Evolutionary conservation across 2,113 vertebrate species (phyloP).

Genomic region (Quiscalus mexicanus): DNA sequence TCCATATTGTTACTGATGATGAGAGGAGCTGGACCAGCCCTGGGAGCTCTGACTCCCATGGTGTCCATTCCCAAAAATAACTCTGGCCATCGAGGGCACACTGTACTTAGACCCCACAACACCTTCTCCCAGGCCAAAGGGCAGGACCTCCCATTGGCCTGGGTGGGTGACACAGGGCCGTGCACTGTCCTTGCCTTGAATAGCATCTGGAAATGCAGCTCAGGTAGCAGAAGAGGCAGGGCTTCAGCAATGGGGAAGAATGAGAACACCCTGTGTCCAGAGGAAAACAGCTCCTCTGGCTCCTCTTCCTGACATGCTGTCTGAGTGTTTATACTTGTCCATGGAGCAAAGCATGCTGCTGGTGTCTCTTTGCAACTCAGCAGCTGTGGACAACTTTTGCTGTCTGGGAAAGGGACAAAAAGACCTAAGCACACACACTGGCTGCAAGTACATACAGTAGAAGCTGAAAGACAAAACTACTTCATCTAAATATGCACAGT

Average conservation of each 20-base stretch:
- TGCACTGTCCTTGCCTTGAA: neutral
- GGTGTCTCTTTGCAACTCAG: neutral
- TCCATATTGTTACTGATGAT: fast-evolving
- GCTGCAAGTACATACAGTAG: neutral
- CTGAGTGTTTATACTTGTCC: neutral
- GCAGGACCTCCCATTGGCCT: neutral
- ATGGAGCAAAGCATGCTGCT: neutral
- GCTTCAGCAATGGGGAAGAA: neutral
- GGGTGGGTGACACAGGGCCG: neutral
- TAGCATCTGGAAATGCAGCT: neutral
- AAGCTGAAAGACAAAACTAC: neutral
- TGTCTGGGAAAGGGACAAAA: neutral
- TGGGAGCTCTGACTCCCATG: neutral
- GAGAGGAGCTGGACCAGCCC: neutral
- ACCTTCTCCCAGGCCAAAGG: neutral
- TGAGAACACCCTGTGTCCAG: neutral
- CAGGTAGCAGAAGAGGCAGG: neutral
- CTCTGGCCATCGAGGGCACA: neutral
- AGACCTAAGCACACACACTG: neutral
- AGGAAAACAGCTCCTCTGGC: neutral
- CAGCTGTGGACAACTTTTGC: neutral
- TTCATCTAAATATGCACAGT: neutral
- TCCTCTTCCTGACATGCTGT: neutral
- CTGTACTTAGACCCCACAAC: neutral
- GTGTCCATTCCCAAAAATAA: neutral